These are phyloP conservation scores for Drosophila nigricruria DNA, from an alignment of 2,888 invertebrate species.

Conservation along the genomic window DNA sequence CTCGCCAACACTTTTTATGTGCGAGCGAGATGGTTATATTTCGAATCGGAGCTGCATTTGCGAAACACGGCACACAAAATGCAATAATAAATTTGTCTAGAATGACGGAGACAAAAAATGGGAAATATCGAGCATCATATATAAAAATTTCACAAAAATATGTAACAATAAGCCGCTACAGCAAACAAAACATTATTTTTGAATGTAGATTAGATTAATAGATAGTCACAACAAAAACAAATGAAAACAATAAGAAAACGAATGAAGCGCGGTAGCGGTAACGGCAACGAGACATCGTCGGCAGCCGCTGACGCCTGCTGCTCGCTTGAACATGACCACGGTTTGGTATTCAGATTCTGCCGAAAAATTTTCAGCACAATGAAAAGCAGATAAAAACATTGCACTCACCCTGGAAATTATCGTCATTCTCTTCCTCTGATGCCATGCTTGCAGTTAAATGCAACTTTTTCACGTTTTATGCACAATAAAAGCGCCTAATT, in stretches of 20 bases:
- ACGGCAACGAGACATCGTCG: conserved; percentile 57
- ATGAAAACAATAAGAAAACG: conserved; percentile 49
- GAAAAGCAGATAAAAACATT: conserved; percentile 48
- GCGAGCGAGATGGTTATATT: conserved; percentile 53
- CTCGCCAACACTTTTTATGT: conserved; percentile 29
- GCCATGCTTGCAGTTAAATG: conserved; percentile 88
- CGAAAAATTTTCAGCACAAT: conserved; percentile 59
- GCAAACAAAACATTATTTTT: background rate
- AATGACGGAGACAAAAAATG: conserved; percentile 58
- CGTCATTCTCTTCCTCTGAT: conserved; percentile 95
- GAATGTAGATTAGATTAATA: conserved; percentile 8
- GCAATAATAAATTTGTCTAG: conserved; percentile 70
- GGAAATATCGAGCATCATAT: conserved; percentile 58
- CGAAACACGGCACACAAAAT: conserved; percentile 66
- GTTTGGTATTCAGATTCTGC: conserved; percentile 66
- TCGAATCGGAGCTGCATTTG: conserved; percentile 57
- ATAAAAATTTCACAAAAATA: conserved; percentile 46
- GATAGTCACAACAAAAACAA: conserved; percentile 34
- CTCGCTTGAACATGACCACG: conserved; percentile 79
- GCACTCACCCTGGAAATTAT: conserved; percentile 93
- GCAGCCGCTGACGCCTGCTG: conserved; percentile 64
- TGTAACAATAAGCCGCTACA: conserved; percentile 14
- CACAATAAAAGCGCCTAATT: conserved; percentile 72
- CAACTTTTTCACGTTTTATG: conserved; percentile 64
- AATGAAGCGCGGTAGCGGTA: conserved; percentile 37